Percentiles rank a stretch among this genome's conserved stretches.
Conservation (phyloP, 2,113 vertebrate species). For the Apeltes quadracus region DNA sequence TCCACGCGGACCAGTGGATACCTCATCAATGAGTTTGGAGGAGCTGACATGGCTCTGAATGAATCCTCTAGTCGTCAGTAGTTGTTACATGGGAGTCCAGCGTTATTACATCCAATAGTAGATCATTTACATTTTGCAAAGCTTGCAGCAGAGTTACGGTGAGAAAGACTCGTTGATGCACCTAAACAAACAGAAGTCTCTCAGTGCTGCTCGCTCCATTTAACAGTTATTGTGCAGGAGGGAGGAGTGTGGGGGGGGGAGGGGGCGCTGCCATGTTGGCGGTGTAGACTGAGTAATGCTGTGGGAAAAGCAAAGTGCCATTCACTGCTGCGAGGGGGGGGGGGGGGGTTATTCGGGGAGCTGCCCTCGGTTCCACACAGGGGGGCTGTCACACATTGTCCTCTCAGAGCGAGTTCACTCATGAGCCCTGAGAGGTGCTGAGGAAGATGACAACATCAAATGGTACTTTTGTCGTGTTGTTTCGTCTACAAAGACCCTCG, state of each 20-base stretch:
- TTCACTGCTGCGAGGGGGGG: constrained; percentile 67
- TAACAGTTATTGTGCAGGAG: constrained; percentile 43
- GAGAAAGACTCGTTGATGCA: constrained; percentile 1
- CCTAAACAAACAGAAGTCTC: constrained; percentile 5
- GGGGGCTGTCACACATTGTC: constrained; percentile 66
- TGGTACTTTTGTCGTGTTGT: constrained; percentile 10
- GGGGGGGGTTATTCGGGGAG: constrained; percentile 72
- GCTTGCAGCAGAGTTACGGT: not conserved
- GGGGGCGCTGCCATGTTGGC: constrained; percentile 59
- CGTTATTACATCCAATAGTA: constrained; percentile 11
- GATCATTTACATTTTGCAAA: constrained; percentile 43
- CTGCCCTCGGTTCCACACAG: constrained; percentile 55
- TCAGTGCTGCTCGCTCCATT: constrained; percentile 4
- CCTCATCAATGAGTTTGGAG: not conserved
- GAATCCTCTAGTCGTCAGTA: not conserved
- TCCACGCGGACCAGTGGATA: not conserved
- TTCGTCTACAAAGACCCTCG: constrained; percentile 1
- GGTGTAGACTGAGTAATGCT: constrained; percentile 69
- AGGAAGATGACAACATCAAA: constrained; percentile 20
- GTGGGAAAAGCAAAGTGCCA: constrained; percentile 72
- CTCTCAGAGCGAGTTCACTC: constrained; percentile 44
- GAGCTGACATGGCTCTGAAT: not conserved
- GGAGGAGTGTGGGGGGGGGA: not conserved
- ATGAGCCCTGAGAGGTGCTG: constrained; percentile 28
- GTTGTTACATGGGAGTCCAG: not conserved